Evolutionary conservation across 2,888 invertebrate genomes (phyloP).

Genomic region (Lepidonotus clava): DNA sequence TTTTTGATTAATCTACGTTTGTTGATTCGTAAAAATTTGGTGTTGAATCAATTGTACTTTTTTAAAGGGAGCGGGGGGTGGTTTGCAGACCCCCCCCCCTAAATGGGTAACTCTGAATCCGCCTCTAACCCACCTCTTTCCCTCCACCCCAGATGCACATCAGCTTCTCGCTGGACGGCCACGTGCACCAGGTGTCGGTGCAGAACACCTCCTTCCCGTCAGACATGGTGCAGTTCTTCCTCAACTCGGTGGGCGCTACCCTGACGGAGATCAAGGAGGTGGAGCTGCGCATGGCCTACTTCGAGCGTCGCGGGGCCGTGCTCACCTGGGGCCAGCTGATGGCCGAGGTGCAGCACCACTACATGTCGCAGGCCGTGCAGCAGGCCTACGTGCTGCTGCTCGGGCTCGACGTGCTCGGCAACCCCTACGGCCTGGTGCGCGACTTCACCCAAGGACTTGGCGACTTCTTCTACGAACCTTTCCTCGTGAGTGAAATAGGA

Average conservation of each 20-base stretch:
- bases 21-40: too few species aligned
- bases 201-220: conserved; percentile 81
- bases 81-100: too few species aligned
- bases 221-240: conserved; percentile 85
- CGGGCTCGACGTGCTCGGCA: conserved; percentile 89
- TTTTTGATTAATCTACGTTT: too few species aligned
- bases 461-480: conserved; percentile 85
- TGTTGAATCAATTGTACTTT: too few species aligned
- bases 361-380: conserved; percentile 87
- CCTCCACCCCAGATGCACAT: conserved; percentile 82
- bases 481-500: conserved; percentile 82
- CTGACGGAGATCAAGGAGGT: conserved; percentile 85
- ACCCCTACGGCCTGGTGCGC: conserved; percentile 86
- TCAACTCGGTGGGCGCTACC: conserved; percentile 85
- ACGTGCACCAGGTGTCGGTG: conserved; percentile 70
- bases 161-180: conserved; percentile 83
- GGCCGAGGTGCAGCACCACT: conserved; percentile 83
- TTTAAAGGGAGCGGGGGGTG: too few species aligned
- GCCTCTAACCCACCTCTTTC: background rate
- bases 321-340: conserved; percentile 82
- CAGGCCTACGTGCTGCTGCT: conserved; percentile 90
- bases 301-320: conserved; percentile 84
- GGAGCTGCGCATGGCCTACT: conserved; percentile 84
- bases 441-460: conserved; percentile 85
- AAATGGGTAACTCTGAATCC: background rate